A percentile compares a stretch with the other conserved stretches of the same genome.
These are phyloP conservation scores for Thinocorus orbignyianus DNA, from an alignment of 2,113 vertebrate genomes.

Conservation along the genomic window DNA sequence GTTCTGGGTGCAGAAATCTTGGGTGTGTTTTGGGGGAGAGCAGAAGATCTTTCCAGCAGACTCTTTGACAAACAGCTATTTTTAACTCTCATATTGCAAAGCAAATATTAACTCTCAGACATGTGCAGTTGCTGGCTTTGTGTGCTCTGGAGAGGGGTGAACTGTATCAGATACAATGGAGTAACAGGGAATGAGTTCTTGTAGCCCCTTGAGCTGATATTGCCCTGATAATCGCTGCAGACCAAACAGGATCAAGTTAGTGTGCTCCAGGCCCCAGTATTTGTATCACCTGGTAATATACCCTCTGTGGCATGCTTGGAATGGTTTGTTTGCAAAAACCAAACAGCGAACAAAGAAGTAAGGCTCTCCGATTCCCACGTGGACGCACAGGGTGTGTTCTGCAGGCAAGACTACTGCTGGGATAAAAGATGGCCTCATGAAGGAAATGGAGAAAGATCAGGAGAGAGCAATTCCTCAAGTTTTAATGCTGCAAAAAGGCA, in stretches of 20 bases:
- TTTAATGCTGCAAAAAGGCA: accelerated
- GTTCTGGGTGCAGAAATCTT: neutral
- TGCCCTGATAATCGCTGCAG: neutral
- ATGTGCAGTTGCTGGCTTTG: neutral
- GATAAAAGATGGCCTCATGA: neutral
- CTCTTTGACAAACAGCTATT: slow-evolving; percentile 33
- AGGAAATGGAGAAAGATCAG: neutral
- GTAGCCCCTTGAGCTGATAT: neutral
- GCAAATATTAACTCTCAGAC: slow-evolving; percentile 65
- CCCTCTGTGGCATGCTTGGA: slow-evolving; percentile 51
- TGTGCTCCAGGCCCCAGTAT: neutral
- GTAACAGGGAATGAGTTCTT: neutral
- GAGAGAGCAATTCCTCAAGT: neutral
- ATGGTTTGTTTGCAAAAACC: slow-evolving; percentile 56
- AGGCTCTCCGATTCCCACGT: neutral
- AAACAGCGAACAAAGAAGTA: neutral
- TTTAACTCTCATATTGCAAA: slow-evolving; percentile 55
- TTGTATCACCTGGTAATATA: slow-evolving; percentile 31
- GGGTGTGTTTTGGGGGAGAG: neutral
- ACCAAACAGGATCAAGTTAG: slow-evolving; percentile 4
- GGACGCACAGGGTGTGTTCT: neutral
- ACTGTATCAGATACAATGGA: neutral
- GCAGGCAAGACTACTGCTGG: neutral
- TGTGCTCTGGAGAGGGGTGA: neutral
- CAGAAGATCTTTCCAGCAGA: neutral